A percentile compares a stretch with the other conserved stretches of the same genome.
phyloP scores from a whole-genome alignment of 2,888 invertebrate species.

The Leptopilina myrica region DNA sequence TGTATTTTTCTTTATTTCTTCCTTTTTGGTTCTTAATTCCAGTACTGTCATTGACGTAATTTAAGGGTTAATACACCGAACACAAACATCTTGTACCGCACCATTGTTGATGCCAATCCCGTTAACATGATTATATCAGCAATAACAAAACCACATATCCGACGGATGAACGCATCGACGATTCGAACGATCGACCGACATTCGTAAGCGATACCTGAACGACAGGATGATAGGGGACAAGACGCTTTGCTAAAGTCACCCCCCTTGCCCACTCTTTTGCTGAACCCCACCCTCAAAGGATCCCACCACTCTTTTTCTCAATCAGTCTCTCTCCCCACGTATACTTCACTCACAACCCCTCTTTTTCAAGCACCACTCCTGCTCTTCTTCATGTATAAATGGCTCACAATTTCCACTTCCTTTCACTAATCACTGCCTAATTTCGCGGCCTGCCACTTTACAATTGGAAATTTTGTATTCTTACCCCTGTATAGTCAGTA shows the following conservation, averaged over 20 bases:
- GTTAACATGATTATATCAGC: conserved; percentile 43
- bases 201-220: conserved; percentile 72
- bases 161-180: conserved; percentile 61
- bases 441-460: conserved; percentile 31
- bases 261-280: conserved; percentile 49
- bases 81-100: conserved; percentile 29
- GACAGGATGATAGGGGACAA: conserved; percentile 72
- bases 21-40: no score
- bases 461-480: not conserved
- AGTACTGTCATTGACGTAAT: conserved; percentile 3
- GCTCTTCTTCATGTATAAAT: conserved; percentile 35
- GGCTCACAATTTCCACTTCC: conserved; percentile 39
- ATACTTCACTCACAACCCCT: no score
- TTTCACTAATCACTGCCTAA: conserved; percentile 37
- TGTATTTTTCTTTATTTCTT: not conserved
- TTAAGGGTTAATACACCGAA: conserved; percentile 16
- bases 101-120: conserved; percentile 9
- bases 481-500: no score
- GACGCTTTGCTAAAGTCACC: conserved; percentile 68
- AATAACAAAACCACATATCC: conserved; percentile 45
- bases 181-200: conserved; percentile 72
- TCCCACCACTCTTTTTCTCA: conserved; percentile 21
- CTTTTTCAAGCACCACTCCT: not conserved
- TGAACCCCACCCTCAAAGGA: conserved; percentile 41
- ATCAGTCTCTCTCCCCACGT: no score